phyloP scores from a whole-genome alignment of 2,888 invertebrate genomes.

The Aplocera efformata region DNA sequence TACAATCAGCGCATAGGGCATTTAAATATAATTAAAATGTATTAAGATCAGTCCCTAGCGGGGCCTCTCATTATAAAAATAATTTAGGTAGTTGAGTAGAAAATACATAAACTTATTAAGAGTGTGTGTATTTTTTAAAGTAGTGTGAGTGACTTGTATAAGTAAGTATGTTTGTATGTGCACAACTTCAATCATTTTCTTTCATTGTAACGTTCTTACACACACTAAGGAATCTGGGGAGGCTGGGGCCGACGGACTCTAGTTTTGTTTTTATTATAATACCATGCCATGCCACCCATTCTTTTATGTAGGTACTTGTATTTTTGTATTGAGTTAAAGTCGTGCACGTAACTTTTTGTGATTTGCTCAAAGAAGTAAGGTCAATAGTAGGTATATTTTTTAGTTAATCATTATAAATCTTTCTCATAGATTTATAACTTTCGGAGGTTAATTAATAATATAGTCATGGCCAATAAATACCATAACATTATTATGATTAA shows the following conservation, averaged over 20 bases:
- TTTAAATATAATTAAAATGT: not conserved
- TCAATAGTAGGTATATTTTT: too few relatives aligned
- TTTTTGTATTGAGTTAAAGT: not conserved
- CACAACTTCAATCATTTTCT: slow-evolving; percentile 45
- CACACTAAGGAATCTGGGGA: slow-evolving; percentile 43
- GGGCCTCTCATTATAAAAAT: slow-evolving; percentile 53
- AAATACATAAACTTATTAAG: slow-evolving; percentile 24
- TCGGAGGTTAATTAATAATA: too few relatives aligned
- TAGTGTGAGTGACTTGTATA: slow-evolving; percentile 34
- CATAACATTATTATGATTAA: too few relatives aligned
- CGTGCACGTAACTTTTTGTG: not conserved
- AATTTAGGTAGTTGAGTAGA: slow-evolving; percentile 33
- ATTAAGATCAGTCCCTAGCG: slow-evolving; percentile 41
- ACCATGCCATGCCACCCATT: slow-evolving; percentile 39
- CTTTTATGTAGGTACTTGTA: too few relatives aligned
- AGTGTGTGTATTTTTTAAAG: slow-evolving; percentile 31
- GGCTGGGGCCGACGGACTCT: slow-evolving; percentile 42
- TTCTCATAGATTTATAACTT: too few relatives aligned
- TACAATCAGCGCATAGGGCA: too few relatives aligned
- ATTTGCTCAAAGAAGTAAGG: too few relatives aligned
- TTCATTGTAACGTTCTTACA: slow-evolving; percentile 41
- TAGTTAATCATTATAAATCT: too few relatives aligned
- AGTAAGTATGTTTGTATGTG: slow-evolving; percentile 22
- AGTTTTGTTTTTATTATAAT: slow-evolving; percentile 62
- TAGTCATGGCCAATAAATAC: too few relatives aligned